Evolutionary conservation across 2,888 invertebrate species (phyloP).

Genomic region (Charanyca ferruginea): DNA sequence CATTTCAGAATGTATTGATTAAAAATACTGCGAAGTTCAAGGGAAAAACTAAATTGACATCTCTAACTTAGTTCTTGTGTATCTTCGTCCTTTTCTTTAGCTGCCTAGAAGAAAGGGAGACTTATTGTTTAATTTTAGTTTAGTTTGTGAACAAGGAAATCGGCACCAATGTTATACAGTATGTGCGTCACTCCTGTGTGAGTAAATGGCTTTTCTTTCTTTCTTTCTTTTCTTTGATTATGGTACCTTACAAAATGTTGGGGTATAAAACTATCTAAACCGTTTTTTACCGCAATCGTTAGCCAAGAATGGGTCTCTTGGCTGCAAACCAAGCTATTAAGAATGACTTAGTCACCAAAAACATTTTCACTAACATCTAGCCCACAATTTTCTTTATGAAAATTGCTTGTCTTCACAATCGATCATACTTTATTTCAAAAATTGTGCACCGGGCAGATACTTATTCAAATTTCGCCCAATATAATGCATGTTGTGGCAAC

Average conservation of each 20-base stretch:
- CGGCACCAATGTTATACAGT: no score
- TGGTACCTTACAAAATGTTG: not conserved
- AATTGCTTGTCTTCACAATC: constrained; percentile 51
- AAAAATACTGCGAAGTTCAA: no score
- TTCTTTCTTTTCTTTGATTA: no score
- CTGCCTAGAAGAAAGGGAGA: no score
- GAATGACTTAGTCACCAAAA: constrained; percentile 6
- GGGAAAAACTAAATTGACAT: no score
- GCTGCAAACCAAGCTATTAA: constrained; percentile 34
- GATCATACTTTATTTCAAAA: constrained; percentile 58
- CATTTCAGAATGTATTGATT: no score
- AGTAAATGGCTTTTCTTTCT: no score
- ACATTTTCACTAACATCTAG: not conserved
- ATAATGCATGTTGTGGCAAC: constrained; percentile 70
- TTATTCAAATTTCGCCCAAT: constrained; percentile 62
- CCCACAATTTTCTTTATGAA: constrained; percentile 28
- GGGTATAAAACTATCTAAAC: not conserved
- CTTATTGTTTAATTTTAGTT: no score
- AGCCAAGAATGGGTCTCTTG: constrained; percentile 12
- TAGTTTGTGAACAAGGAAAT: no score
- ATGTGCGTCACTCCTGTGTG: no score
- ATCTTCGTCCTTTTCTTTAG: no score
- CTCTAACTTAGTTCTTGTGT: no score
- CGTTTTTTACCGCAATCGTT: not conserved
- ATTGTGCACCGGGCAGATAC: constrained; percentile 54